Evolutionary conservation across 2,113 vertebrate species (phyloP).

Genomic region (Rousettus leschenaultii): DNA sequence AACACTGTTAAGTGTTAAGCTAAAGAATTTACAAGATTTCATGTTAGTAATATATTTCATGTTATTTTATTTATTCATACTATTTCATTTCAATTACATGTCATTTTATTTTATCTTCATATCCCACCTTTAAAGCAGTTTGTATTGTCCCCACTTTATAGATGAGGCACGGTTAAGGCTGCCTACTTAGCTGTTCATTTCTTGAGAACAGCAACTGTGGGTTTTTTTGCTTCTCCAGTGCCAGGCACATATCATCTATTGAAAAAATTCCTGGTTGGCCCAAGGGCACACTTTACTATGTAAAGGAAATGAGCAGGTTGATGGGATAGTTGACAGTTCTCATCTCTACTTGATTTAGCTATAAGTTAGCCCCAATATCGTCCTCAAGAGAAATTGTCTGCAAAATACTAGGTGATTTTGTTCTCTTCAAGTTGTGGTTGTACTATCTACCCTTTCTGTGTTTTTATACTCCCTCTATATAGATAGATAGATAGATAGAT

Average conservation of each 20-base stretch:
- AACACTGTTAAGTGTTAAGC: not conserved
- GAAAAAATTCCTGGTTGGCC: not conserved
- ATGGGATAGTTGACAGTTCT: not conserved
- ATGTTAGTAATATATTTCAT: not conserved
- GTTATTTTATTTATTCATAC: not conserved
- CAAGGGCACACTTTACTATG: not conserved
- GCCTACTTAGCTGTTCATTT: not conserved
- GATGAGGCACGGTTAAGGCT: not conserved
- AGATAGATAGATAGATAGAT: no score
- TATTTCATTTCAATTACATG: not conserved
- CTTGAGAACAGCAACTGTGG: not conserved
- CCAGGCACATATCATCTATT: not conserved
- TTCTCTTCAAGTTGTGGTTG: not conserved
- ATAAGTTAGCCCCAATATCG: not conserved
- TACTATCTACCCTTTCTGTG: not conserved
- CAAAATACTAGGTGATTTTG: not conserved
- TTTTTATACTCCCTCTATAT: not conserved
- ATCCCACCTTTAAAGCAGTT: not conserved
- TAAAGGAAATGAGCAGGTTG: constrained; percentile 21
- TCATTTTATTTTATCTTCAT: constrained; percentile 24
- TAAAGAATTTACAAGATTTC: not conserved
- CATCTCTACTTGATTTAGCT: not conserved
- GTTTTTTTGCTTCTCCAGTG: not conserved
- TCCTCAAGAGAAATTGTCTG: not conserved
- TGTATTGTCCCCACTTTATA: not conserved